A percentile compares a stretch with the other conserved stretches of the same genome.
Conservation (phyloP, 2,888 invertebrate genomes). For the Tillus elongatus region DNA sequence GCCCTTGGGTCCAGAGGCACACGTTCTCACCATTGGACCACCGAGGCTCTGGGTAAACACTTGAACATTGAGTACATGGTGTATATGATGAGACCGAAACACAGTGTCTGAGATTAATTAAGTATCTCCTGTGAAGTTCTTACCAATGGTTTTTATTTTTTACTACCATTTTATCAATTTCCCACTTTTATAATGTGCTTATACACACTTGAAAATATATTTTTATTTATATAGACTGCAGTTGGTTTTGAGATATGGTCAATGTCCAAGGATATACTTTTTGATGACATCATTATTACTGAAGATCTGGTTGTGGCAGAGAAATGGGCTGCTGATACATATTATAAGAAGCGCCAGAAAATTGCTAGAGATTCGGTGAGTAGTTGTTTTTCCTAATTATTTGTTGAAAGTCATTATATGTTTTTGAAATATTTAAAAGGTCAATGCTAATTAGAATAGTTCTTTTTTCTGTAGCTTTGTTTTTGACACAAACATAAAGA, state of each 20-base stretch:
- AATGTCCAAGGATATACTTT: conserved; percentile 88
- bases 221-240: conserved; percentile 57
- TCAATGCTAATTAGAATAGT: not conserved
- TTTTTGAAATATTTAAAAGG: conserved; percentile 3
- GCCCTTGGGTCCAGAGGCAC: too few species aligned
- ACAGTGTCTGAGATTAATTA: too few species aligned
- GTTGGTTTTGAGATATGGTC: conserved; percentile 98
- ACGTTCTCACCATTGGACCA: too few species aligned
- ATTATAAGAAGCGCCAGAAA: conserved; percentile 71
- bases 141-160: too few species aligned
- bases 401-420: not conserved
- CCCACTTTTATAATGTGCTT: conserved; percentile 1
- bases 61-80: too few species aligned
- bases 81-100: too few species aligned
- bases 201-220: conserved; percentile 11
- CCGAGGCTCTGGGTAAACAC: too few species aligned
- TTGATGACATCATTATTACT: conserved; percentile 91
- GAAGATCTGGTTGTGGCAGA: conserved; percentile 69
- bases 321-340: conserved; percentile 76
- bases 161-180: too few species aligned
- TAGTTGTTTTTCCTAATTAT: conserved; percentile 23
- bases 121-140: too few species aligned
- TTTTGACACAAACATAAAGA: conserved; percentile 2
- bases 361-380: conserved; percentile 74
- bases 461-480: not conserved